Percentiles rank a stretch among this genome's conserved stretches.
Evolutionary conservation across 2,888 invertebrate genomes (phyloP).

Genomic region (Piscicola geometra): DNA sequence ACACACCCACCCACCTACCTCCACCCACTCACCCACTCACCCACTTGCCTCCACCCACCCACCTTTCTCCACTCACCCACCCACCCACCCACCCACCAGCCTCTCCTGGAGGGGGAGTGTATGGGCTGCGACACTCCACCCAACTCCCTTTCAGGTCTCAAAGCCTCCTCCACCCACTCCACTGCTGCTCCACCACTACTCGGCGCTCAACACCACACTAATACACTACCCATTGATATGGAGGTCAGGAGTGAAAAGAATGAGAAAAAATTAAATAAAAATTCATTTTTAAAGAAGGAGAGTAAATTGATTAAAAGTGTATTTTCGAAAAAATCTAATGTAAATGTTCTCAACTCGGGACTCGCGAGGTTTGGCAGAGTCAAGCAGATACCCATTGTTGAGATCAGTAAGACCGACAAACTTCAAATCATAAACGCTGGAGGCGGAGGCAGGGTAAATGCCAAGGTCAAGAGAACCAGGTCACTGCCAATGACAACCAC

Average conservation of each 20-base stretch:
- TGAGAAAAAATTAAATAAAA: not conserved
- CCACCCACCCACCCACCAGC: not conserved
- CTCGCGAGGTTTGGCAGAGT: not conserved
- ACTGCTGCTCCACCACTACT: not conserved
- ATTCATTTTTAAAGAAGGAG: too few relatives aligned
- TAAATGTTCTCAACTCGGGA: not conserved
- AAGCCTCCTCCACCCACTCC: not conserved
- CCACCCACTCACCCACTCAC: too few relatives aligned
- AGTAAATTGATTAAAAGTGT: not conserved
- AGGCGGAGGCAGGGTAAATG: too few relatives aligned
- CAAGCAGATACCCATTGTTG: not conserved
- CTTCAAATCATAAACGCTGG: too few relatives aligned
- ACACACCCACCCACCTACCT: too few relatives aligned
- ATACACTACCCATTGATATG: not conserved
- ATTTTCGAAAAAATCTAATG: not conserved
- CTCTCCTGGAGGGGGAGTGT: not conserved
- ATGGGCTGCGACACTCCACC: slow-evolving; percentile 4
- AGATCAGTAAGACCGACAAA: too few relatives aligned
- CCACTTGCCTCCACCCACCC: not conserved
- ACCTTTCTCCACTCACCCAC: not conserved
- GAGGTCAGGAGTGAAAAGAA: not conserved
- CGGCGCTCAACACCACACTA: not conserved
- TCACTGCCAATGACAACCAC: too few relatives aligned
- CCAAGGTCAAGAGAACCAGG: too few relatives aligned
- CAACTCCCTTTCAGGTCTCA: not conserved